phyloP scores from a whole-genome alignment of 2,888 invertebrate species.

The Uloborus plumipes region DNA sequence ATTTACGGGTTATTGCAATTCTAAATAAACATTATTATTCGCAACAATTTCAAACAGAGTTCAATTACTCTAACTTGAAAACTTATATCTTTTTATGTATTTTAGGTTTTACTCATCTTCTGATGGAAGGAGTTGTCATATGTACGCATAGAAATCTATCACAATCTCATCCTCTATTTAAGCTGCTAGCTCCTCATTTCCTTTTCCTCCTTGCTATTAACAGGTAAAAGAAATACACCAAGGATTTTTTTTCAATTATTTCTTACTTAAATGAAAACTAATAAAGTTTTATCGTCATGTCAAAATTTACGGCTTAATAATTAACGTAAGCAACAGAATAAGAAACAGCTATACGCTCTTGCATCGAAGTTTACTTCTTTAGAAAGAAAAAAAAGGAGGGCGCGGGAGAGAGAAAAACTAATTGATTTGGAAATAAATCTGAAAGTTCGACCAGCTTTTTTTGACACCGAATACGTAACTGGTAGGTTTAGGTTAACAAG shows the following conservation, averaged over 20 bases:
- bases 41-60: too few relatives aligned
- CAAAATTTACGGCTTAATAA: neutral
- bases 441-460: too few relatives aligned
- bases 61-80: neutral
- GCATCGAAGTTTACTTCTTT: neutral
- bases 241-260: too few relatives aligned
- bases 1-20: too few relatives aligned
- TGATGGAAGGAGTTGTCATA: slow-evolving; percentile 73
- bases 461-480: too few relatives aligned
- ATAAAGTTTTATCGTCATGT: neutral
- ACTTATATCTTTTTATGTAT: slow-evolving; percentile 18
- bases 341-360: too few relatives aligned
- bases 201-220: slow-evolving; percentile 73
- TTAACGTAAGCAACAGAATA: too few relatives aligned
- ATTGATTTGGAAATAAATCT: too few relatives aligned
- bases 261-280: neutral
- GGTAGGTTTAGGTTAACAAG: too few relatives aligned
- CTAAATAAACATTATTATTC: too few relatives aligned
- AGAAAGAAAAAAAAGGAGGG: neutral
- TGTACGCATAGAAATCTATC: slow-evolving; percentile 72
- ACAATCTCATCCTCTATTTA: slow-evolving; percentile 73
- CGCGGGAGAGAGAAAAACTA: too few relatives aligned
- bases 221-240: slow-evolving; percentile 68
- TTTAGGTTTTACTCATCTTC: slow-evolving; percentile 72
- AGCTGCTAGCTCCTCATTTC: slow-evolving; percentile 73